Conservation (phyloP, 2,797 vertebrate species). For the Sebastes cheni region DNA sequence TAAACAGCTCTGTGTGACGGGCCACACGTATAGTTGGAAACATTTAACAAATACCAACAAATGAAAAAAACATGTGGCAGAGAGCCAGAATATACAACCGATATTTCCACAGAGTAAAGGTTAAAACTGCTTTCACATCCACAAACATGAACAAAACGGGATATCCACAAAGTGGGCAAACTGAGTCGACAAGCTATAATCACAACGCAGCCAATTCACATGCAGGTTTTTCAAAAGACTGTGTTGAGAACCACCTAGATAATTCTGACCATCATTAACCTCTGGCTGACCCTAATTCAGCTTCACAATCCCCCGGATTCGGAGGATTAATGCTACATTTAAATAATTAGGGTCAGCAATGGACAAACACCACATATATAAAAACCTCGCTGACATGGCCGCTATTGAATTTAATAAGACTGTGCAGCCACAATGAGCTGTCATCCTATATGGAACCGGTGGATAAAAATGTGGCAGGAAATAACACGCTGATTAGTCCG, state of each 20-base stretch:
- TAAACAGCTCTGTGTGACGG: constrained; percentile 33
- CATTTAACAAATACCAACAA: constrained; percentile 41
- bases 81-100: not conserved
- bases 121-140: not conserved
- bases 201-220: constrained; percentile 51
- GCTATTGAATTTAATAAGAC: constrained; percentile 62
- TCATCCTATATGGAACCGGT: constrained; percentile 38
- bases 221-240: constrained; percentile 38
- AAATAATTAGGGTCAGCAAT: constrained; percentile 81
- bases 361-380: constrained; percentile 67
- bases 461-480: constrained; percentile 40
- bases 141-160: constrained; percentile 5
- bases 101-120: constrained; percentile 29
- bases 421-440: constrained; percentile 44
- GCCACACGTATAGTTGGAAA: constrained; percentile 18
- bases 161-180: constrained; percentile 5
- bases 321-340: constrained; percentile 81
- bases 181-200: constrained; percentile 53
- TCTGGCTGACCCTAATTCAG: constrained; percentile 75
- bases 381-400: constrained; percentile 54
- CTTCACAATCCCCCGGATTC: constrained; percentile 72
- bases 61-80: constrained; percentile 18
- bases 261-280: constrained; percentile 82
- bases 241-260: constrained; percentile 59
- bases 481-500: constrained; percentile 33